Percentiles rank a stretch among this genome's conserved stretches.
These are phyloP conservation scores for Fistularia commersonii DNA, from an alignment of 2,797 vertebrate genomes.

Conservation along the genomic window DNA sequence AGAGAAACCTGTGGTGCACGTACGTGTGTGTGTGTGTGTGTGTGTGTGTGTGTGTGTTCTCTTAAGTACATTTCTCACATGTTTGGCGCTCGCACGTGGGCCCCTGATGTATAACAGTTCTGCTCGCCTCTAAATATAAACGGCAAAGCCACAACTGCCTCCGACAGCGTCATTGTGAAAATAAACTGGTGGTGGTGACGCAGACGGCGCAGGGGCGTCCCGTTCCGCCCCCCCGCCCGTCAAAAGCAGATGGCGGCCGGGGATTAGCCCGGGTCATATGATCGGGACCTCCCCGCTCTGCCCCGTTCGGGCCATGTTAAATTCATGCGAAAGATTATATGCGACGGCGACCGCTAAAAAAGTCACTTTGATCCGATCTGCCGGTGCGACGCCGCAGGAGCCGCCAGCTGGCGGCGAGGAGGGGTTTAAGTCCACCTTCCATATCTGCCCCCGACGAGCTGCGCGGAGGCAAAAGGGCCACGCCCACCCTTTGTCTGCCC, in stretches of 20 bases:
- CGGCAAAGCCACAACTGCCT: slow-evolving; percentile 46
- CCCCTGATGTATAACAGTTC: slow-evolving; percentile 47
- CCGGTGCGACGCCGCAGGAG: slow-evolving; percentile 54
- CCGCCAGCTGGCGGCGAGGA: slow-evolving; percentile 64
- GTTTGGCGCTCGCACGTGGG: slow-evolving; percentile 63
- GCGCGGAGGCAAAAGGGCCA: slow-evolving; percentile 55
- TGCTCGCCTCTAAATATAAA: slow-evolving; percentile 71
- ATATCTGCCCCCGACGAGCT: slow-evolving; percentile 46
- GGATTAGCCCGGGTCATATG: slow-evolving; percentile 70
- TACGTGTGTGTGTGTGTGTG: too few species aligned
- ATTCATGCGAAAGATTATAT: slow-evolving; percentile 73
- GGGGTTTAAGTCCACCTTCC: slow-evolving; percentile 47
- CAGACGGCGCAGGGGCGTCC: slow-evolving; percentile 26
- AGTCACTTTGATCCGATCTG: slow-evolving; percentile 69
- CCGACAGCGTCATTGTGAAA: slow-evolving; percentile 52
- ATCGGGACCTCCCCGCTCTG: slow-evolving; percentile 59
- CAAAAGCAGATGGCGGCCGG: slow-evolving; percentile 69
- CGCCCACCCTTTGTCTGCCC: slow-evolving; percentile 68
- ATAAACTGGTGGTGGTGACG: slow-evolving; percentile 56
- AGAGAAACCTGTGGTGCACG: slow-evolving; percentile 1
- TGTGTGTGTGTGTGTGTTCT: slow-evolving; percentile 8
- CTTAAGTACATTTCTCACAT: slow-evolving; percentile 65
- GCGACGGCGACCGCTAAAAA: slow-evolving; percentile 60
- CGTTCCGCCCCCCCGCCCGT: slow-evolving; percentile 42
- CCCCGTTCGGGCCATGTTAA: slow-evolving; percentile 59